A percentile compares a stretch with the other conserved stretches of the same genome.
phyloP scores from a whole-genome alignment of 1,140 invertebrate genomes.

The Andricus grossulariae region DNA sequence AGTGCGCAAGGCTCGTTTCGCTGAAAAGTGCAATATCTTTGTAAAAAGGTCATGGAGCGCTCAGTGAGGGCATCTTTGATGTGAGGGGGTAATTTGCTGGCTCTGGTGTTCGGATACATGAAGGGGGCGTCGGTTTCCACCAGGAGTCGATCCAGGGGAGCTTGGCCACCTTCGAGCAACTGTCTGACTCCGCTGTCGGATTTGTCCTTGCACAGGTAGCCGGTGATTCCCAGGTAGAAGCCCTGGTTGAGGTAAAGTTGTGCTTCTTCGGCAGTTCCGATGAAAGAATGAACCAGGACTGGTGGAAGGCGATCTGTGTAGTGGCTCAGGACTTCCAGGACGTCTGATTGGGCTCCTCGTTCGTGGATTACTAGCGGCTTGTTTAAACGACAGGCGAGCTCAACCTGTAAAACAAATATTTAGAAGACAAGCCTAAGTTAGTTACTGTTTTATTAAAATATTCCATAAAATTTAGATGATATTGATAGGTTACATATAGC shows the following conservation, averaged over 20 bases:
- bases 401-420: slow-evolving; percentile 73
- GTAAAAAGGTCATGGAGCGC: slow-evolving; percentile 83
- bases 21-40: slow-evolving; percentile 94
- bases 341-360: slow-evolving; percentile 90
- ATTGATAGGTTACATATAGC: too few relatives aligned
- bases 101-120: slow-evolving; percentile 96
- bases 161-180: slow-evolving; percentile 85
- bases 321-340: slow-evolving; percentile 79
- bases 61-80: slow-evolving; percentile 92
- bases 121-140: slow-evolving; percentile 96
- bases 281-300: slow-evolving; percentile 94
- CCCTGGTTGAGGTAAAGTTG: slow-evolving; percentile 90
- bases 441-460: too few relatives aligned
- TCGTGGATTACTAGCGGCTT: slow-evolving; percentile 96
- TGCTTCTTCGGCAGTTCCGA: slow-evolving; percentile 90
- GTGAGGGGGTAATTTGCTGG: slow-evolving; percentile 90
- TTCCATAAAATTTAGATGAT: too few relatives aligned
- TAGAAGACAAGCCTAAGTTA: not conserved
- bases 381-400: slow-evolving; percentile 89
- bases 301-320: slow-evolving; percentile 82
- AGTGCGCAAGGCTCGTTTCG: slow-evolving; percentile 96
- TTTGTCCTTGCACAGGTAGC: slow-evolving; percentile 96
- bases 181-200: slow-evolving; percentile 91
- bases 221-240: slow-evolving; percentile 91
- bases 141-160: slow-evolving; percentile 89